A percentile compares a stretch with the other conserved stretches of the same genome.
phyloP scores from a whole-genome alignment of 2,888 invertebrate genomes.

The Pycnomerus fuliginosus region DNA sequence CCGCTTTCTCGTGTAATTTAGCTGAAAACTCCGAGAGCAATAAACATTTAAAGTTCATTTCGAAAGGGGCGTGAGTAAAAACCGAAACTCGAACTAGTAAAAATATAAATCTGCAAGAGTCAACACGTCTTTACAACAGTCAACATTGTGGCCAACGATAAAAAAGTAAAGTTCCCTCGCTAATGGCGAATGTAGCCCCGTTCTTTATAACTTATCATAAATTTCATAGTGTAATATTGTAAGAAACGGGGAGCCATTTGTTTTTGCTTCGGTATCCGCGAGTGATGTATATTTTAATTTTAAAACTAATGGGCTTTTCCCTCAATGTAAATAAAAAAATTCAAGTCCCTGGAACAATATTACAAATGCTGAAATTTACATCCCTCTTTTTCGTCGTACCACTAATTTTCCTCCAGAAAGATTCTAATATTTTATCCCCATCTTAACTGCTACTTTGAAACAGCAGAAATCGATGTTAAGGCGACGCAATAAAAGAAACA shows the following conservation, averaged over 20 bases:
- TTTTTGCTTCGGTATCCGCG: constrained; percentile 48
- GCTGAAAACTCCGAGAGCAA: constrained; percentile 17
- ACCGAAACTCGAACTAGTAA: constrained; percentile 25
- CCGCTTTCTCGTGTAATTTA: constrained; percentile 20
- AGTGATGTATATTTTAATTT: constrained; percentile 54
- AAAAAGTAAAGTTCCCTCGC: constrained; percentile 48
- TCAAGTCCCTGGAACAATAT: constrained; percentile 38
- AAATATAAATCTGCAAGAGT: constrained; percentile 43
- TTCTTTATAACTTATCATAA: constrained; percentile 51
- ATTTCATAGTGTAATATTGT: constrained; percentile 51
- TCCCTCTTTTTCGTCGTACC: constrained; percentile 28
- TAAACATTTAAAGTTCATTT: constrained; percentile 22
- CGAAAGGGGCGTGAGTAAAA: constrained; percentile 24
- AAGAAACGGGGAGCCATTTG: constrained; percentile 48
- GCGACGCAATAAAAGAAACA: constrained; percentile 31
- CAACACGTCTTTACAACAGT: constrained; percentile 44
- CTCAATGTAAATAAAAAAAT: constrained; percentile 49
- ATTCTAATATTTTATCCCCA: too few species aligned
- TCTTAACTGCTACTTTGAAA: too few species aligned
- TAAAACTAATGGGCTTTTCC: constrained; percentile 50
- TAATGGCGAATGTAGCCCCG: constrained; percentile 47
- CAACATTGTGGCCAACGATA: constrained; percentile 45
- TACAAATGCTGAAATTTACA: constrained; percentile 42
- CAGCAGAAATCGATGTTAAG: too few species aligned
- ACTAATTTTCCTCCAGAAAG: constrained; percentile 6